Base-by-base conservation (phyloP, 2,113 vertebrate genomes). In the Brienomyrus longianalis region DNA sequence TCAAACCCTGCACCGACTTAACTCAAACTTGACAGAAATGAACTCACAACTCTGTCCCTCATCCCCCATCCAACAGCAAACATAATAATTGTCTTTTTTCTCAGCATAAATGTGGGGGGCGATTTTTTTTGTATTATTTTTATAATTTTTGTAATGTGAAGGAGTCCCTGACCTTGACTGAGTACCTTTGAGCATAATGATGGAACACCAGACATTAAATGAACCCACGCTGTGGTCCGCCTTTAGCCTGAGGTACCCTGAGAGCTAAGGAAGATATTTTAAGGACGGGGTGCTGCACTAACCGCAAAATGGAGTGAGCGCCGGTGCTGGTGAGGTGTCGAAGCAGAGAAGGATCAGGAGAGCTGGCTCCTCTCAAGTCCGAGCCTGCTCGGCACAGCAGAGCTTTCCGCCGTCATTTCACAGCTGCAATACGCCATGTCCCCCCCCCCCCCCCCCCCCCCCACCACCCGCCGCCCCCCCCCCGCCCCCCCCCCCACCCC, bases 361-460 rank as follows among this genome's bases (percentile, higher is more conserved):
- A 93, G 90, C 89, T 4, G 5, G 35, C 1, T 19, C 35, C 15
- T 39, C 15, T 77, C 70, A 77, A 77, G 70, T 35, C 70, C 15
- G 13, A 19, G 92, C 93, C 92, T 80, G 66, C 45, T 39, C 91
- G 89, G 90, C 93, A 89, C 92, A 90, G 93, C 93, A 88, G 91
- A 92, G 92, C 93, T 93, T 93, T 95, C 95, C 94, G 92, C 94
- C 91, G 91, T 92, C 92, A 93, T 95, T 93, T 93, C 93, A 91
- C 92, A 92, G 90, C 85, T 90, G 92, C 66, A 89, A 88, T 91
- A 92, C 95, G 93, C 94, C 92, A 74, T 91, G 45, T 1, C 52
- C 52, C 15, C 3, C 3, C 52, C 52, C 52, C 0, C 87, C 85
- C 77, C 31, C 5, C 15, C 35, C 39, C 91, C 9, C 31, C 90